Conservation (phyloP, 2,113 vertebrate species). For the Tylochromis polylepis region DNA sequence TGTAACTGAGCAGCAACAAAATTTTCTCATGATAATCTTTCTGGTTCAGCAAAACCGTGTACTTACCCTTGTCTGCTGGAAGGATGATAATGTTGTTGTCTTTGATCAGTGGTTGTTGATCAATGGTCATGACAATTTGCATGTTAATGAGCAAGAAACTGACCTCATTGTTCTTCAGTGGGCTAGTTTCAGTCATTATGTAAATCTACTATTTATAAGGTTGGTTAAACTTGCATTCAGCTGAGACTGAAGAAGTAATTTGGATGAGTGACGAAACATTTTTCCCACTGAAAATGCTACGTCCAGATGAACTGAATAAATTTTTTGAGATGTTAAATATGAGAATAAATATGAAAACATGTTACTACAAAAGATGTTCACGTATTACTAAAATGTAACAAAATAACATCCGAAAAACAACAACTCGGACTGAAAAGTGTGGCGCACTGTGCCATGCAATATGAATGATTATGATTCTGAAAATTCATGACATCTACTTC, state of each 20-base stretch:
- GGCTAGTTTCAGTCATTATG: background rate
- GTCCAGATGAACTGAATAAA: background rate
- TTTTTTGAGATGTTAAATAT: background rate
- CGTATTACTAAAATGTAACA: background rate
- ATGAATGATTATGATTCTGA: too few relatives aligned
- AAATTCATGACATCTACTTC: background rate
- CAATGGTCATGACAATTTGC: background rate
- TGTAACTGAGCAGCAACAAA: background rate
- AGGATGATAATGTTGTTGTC: background rate
- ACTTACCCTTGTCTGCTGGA: background rate
- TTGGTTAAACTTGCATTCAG: background rate
- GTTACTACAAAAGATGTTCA: background rate
- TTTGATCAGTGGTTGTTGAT: background rate
- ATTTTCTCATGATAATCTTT: background rate
- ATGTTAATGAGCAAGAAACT: background rate
- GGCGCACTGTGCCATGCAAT: too few relatives aligned
- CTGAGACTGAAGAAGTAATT: background rate
- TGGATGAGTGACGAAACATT: background rate
- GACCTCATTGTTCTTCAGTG: background rate
- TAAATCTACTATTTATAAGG: background rate
- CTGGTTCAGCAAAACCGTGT: background rate
- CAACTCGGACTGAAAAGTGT: too few relatives aligned
- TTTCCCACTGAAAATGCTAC: background rate
- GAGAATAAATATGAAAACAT: background rate
- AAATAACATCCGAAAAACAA: background rate